phyloP scores from a whole-genome alignment of 1,140 invertebrate genomes.

The Drosophila paulistorum region DNA sequence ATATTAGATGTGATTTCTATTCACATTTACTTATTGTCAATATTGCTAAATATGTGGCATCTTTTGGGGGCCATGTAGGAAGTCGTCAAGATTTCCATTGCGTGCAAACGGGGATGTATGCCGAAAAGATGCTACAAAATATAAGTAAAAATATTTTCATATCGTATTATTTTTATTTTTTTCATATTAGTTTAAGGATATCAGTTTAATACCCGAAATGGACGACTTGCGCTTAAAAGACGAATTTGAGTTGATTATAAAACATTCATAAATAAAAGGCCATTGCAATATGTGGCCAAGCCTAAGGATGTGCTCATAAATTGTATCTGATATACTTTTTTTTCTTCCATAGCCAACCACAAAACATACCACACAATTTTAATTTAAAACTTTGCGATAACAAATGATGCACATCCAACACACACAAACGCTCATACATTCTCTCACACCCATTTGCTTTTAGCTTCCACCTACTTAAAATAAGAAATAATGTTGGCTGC shows the following conservation, averaged over 20 bases:
- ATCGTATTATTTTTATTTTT: background rate
- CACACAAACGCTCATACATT: slow-evolving; percentile 24
- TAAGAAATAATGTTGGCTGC: slow-evolving; percentile 73
- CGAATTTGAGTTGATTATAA: too few relatives aligned
- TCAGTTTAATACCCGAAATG: background rate
- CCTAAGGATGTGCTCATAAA: slow-evolving; percentile 71
- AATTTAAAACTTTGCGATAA: slow-evolving; percentile 81
- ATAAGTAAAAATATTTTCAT: too few relatives aligned
- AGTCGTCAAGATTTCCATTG: background rate
- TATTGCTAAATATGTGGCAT: too few relatives aligned
- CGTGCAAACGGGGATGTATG: background rate
- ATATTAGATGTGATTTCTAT: too few relatives aligned
- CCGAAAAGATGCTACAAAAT: background rate
- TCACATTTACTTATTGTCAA: too few relatives aligned
- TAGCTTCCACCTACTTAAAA: slow-evolving; percentile 54
- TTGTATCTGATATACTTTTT: slow-evolving; percentile 22
- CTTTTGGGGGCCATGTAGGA: too few relatives aligned
- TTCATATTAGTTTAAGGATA: background rate
- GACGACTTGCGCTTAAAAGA: background rate
- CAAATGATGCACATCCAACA: slow-evolving; percentile 72
- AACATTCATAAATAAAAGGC: slow-evolving; percentile 66
- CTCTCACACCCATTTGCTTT: slow-evolving; percentile 20
- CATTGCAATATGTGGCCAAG: slow-evolving; percentile 48
- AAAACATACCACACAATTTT: slow-evolving; percentile 48
- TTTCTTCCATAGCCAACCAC: slow-evolving; percentile 7